These are phyloP conservation scores for Brachionus rubens DNA, from an alignment of 1,140 invertebrate genomes.

Conservation along the genomic window DNA sequence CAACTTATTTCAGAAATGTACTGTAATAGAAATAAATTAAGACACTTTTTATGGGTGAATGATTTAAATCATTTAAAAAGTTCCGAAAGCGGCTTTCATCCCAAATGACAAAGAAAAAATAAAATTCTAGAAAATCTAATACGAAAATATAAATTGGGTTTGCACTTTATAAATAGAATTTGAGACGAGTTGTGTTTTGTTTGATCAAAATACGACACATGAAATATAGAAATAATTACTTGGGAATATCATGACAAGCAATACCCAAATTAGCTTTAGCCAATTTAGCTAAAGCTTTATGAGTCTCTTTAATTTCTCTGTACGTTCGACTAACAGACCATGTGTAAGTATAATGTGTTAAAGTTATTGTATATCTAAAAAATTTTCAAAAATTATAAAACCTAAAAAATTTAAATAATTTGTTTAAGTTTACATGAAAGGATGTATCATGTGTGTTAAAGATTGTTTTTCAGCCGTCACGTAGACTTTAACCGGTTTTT, in stretches of 20 bases:
- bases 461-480: constrained; percentile 35
- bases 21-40: too few species aligned
- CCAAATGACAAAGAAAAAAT: too few species aligned
- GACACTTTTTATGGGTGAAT: too few species aligned
- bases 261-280: constrained; percentile 23
- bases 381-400: not conserved
- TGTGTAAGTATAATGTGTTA: constrained; percentile 20
- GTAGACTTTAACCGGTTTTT: constrained; percentile 21
- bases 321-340: constrained; percentile 33
- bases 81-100: too few species aligned
- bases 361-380: constrained; percentile 29
- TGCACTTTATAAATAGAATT: too few species aligned
- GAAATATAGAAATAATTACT: constrained; percentile 16
- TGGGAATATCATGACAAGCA: constrained; percentile 12
- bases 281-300: not conserved
- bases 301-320: constrained; percentile 6
- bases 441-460: constrained; percentile 34
- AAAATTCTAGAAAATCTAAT: too few species aligned
- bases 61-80: too few species aligned
- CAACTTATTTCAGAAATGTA: too few species aligned
- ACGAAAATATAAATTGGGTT: too few species aligned
- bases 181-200: too few species aligned
- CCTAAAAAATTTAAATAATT: too few species aligned
- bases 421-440: constrained; percentile 8
- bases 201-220: not conserved